Base-by-base conservation (phyloP, 2,888 invertebrate genomes). In the Caenorhabditis afra region DNA sequence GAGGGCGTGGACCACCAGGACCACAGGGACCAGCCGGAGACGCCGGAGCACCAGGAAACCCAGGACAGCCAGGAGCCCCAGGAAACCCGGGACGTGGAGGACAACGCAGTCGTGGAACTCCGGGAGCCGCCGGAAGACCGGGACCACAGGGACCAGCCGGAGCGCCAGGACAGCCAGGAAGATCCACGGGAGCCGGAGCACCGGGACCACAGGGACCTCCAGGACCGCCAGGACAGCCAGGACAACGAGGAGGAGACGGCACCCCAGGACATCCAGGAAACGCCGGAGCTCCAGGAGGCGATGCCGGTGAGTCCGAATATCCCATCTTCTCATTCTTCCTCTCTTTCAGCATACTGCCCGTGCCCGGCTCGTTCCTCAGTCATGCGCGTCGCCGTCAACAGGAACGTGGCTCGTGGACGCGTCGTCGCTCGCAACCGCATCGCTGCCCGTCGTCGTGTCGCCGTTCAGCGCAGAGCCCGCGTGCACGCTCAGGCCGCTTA, bases 1-100 rank as follows among this genome's bases (percentile, higher is more conserved):
- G 78, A 59, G 71, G 61, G 55, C 71, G 66, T 50, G 77, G 77
- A 50, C 65, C 64, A 61, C 67, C 71, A 67, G 78, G 78, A 73
- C 57, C 66, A 62, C 66, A 45, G n/a, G 78, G 78, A 79, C 62
- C 61, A 58, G 35, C 55, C 14, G 71, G 71, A 64, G 55, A 64
- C 18, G 59, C 74, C 20, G 81, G 85, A 74, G 23, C 70, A 3
- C 79, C 79, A 47, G 83, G 83, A 77, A 50, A 57, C 39, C 70
- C 79, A 12, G 83, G 83, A 55, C 57, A 49, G 14, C 78, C 71
- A 47, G 78, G 78, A 66, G 16, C n/a, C 10, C 65, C 71, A 41
- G 78, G 78, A 71, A 35, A 65, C 8, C 59, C 77, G 53, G 77
- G 77, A 47, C 64, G 64, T 58, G 64, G 64, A 64, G 73, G 73